Evolutionary conservation across 2,888 invertebrate genomes (phyloP).

Genomic region (Psococerastis gibbosa): DNA sequence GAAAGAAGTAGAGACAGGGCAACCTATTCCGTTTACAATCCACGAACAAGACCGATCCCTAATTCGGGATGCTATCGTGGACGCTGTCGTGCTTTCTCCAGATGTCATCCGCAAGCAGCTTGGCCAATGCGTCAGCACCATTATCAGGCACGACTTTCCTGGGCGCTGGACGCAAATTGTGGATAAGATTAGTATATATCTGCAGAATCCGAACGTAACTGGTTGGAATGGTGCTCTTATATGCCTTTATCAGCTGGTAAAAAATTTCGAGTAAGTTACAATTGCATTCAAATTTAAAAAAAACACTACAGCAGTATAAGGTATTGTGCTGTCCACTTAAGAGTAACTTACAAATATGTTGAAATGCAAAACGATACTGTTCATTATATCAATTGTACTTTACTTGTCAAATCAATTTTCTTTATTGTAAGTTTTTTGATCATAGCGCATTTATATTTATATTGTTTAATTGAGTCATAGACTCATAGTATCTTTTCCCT

Average conservation of each 20-base stretch:
- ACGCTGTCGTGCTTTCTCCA: slow-evolving; percentile 84
- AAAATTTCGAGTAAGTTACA: slow-evolving; percentile 51
- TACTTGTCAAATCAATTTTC: too few relatives aligned
- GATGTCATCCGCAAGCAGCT: slow-evolving; percentile 79
- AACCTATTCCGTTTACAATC: slow-evolving; percentile 61
- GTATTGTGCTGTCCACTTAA: too few relatives aligned
- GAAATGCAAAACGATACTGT: too few relatives aligned
- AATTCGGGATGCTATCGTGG: slow-evolving; percentile 85
- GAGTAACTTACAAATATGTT: too few relatives aligned
- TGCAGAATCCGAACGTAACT: slow-evolving; percentile 74
- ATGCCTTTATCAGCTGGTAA: slow-evolving; percentile 84
- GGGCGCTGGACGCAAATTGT: slow-evolving; percentile 88
- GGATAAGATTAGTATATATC: slow-evolving; percentile 82
- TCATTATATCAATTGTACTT: too few relatives aligned
- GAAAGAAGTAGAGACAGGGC: slow-evolving; percentile 51
- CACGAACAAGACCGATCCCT: slow-evolving; percentile 92
- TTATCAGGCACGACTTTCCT: slow-evolving; percentile 92
- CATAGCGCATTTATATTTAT: background rate
- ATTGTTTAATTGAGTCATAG: slow-evolving; percentile 8
- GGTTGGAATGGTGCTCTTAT: slow-evolving; percentile 84
- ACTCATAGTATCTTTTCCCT: too few relatives aligned
- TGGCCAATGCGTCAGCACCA: slow-evolving; percentile 78
- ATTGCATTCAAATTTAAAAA: too few relatives aligned
- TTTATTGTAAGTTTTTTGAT: too few relatives aligned
- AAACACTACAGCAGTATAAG: too few relatives aligned